Conservation (phyloP, 2,113 vertebrate genomes). For the Archocentrus centrarchus region DNA sequence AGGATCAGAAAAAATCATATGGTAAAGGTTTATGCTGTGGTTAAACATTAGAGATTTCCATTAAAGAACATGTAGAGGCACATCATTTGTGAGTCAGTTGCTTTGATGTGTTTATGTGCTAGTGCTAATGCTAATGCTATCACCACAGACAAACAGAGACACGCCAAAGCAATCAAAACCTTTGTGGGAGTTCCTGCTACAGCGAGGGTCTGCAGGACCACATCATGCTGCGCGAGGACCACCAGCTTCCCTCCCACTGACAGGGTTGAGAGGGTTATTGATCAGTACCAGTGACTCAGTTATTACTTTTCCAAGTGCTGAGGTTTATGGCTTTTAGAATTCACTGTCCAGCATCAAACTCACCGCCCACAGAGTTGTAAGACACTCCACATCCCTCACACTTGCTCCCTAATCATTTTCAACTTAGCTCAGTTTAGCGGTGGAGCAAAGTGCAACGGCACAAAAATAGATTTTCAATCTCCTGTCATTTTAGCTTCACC, state of each 20-base stretch:
- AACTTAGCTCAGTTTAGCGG: not conserved
- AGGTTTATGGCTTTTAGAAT: conserved; percentile 16
- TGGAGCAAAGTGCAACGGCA: conserved; percentile 14
- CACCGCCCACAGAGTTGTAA: conserved; percentile 14
- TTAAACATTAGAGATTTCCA: not conserved
- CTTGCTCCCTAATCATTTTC: conserved; percentile 16
- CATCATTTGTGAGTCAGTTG: not conserved
- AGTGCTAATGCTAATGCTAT: not conserved
- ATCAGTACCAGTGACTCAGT: conserved; percentile 56
- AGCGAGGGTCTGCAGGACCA: not conserved
- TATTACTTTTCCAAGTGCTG: conserved; percentile 38
- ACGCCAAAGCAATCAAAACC: not conserved
- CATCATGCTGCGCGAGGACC: not conserved
- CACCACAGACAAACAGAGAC: not conserved
- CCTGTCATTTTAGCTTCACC: conserved; percentile 4
- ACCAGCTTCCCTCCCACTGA: conserved; percentile 11
- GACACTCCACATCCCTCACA: conserved; percentile 29
- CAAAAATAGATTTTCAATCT: not conserved
- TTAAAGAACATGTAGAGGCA: not conserved
- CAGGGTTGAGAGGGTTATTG: conserved; percentile 39
- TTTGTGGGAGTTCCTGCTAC: not conserved
- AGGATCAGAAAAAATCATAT: not conserved
- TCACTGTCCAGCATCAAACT: conserved; percentile 16
- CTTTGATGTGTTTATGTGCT: conserved; percentile 26
- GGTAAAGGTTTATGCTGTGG: conserved; percentile 5